Evolutionary conservation across 2,113 vertebrate genomes (phyloP), one percentile per base, ranked within the genome.

Genomic region (Proterorhinus semilunaris): DNA sequence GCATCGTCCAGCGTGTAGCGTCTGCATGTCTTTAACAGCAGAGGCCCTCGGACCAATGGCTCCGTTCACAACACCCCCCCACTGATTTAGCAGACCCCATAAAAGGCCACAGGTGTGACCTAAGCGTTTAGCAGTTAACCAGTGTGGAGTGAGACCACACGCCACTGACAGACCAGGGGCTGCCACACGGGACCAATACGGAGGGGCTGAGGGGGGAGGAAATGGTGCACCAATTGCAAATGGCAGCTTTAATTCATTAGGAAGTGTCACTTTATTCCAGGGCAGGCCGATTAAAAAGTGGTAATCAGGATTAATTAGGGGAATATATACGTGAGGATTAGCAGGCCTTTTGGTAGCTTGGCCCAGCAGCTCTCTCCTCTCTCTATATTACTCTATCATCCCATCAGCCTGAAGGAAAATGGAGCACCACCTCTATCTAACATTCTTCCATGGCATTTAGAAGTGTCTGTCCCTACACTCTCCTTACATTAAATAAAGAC

Each of bases 221-320:
- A 85, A 84, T 61, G 83, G 84, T 68, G 70, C 66, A 81, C 71
- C 82, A 74, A 79, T 81, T 88, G 89, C 82, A 84, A 89, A 91
- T 80, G 83, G 80, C 79, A 80, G 77, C 80, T 89, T 90, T 90
- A 91, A 90, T 92, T 91, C 81, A 91, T 92, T 92, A 89, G 84
- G 82, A 91, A 91, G 89, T 90, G 90, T 89, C 88, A 92, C 88
- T 91, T 92, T 87, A 89, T 91, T 91, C 87, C 77, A 68, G 83
- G 80, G 79, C 76, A 86, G 82, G 84, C 81, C 76, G 89, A 91
- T 92, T 93, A 90, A 89, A 91, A 92, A 72, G 80, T 89, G 83
- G 86, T 91, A 89, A 93, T 92, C 88, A 91, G 87, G 87, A 92
- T 92, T 92, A 91, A 93, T 92, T 91, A 91, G 87, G 83, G 74